Conservation (phyloP, 2,888 invertebrate species). For the Uloborus plumipes region DNA sequence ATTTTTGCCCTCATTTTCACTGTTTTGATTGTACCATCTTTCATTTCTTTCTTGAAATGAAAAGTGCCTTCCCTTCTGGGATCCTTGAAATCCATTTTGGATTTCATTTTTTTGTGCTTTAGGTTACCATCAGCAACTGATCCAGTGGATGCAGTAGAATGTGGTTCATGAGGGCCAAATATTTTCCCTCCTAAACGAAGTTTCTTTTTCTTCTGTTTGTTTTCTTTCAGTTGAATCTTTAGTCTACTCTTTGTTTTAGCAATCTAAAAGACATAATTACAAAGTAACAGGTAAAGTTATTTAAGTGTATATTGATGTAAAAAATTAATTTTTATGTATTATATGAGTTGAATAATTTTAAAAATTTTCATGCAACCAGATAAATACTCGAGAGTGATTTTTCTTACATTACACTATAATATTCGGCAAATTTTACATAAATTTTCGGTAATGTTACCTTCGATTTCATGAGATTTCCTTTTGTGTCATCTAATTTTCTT, state of each 20-base stretch:
- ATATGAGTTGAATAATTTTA: no score
- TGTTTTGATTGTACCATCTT: slow-evolving; percentile 41
- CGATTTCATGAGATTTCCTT: slow-evolving; percentile 65
- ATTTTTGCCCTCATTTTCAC: slow-evolving; percentile 61
- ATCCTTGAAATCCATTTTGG: slow-evolving; percentile 66
- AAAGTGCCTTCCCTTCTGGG: slow-evolving; percentile 66
- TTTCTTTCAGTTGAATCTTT: slow-evolving; percentile 28
- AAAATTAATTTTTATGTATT: no score
- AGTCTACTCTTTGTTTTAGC: slow-evolving; percentile 27
- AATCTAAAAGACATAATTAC: background rate
- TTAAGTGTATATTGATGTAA: background rate
- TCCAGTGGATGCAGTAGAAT: background rate
- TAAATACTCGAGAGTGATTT: no score
- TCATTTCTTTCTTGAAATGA: slow-evolving; percentile 47
- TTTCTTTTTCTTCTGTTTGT: slow-evolving; percentile 67
- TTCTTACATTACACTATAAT: no score
- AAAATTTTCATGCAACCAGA: no score
- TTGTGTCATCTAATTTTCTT: slow-evolving; percentile 67
- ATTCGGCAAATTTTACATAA: no score
- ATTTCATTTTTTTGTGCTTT: slow-evolving; percentile 47
- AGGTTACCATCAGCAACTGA: background rate
- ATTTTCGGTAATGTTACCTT: slow-evolving; percentile 61
- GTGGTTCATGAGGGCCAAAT: slow-evolving; percentile 14
- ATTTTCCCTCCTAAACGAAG: slow-evolving; percentile 67
- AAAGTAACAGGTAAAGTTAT: background rate